Conservation (phyloP, 2,888 invertebrate genomes). For the Camptogramma bilineatum region DNA sequence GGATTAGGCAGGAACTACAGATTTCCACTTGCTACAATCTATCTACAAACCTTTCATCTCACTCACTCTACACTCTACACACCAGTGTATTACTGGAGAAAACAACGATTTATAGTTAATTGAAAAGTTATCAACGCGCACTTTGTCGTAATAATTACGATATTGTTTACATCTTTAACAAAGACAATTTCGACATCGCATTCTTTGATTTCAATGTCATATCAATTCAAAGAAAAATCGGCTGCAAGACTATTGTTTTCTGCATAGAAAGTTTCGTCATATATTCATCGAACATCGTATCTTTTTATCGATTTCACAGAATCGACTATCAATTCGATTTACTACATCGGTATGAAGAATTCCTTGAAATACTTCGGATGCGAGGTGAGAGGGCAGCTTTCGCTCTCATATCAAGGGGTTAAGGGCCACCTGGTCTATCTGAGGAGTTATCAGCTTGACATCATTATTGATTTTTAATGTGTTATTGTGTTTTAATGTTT, state of each 20-base stretch:
- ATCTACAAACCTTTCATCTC: too few species aligned
- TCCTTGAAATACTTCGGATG: conserved; percentile 61
- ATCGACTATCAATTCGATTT: neutral
- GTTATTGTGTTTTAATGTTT: conserved; percentile 10
- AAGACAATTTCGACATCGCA: neutral
- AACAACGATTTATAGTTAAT: too few species aligned
- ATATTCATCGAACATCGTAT: conserved; percentile 31
- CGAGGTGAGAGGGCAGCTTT: conserved; percentile 52
- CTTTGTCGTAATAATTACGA: too few species aligned
- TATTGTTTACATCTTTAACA: too few species aligned
- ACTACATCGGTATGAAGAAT: conserved; percentile 31
- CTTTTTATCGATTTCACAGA: conserved; percentile 17
- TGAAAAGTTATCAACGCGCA: too few species aligned
- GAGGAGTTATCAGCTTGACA: conserved; percentile 25
- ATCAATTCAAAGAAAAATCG: conserved; percentile 2
- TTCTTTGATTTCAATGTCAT: neutral
- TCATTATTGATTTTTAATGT: conserved; percentile 30
- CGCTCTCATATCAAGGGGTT: conserved; percentile 54
- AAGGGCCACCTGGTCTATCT: conserved; percentile 46
- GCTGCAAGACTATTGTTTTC: conserved; percentile 9
- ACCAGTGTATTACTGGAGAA: too few species aligned
- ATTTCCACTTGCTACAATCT: too few species aligned
- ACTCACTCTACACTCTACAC: too few species aligned
- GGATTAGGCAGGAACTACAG: too few species aligned
- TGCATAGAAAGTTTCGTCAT: conserved; percentile 29